phyloP scores from a whole-genome alignment of 2,888 invertebrate species.

The Hyposoter dolosus region DNA sequence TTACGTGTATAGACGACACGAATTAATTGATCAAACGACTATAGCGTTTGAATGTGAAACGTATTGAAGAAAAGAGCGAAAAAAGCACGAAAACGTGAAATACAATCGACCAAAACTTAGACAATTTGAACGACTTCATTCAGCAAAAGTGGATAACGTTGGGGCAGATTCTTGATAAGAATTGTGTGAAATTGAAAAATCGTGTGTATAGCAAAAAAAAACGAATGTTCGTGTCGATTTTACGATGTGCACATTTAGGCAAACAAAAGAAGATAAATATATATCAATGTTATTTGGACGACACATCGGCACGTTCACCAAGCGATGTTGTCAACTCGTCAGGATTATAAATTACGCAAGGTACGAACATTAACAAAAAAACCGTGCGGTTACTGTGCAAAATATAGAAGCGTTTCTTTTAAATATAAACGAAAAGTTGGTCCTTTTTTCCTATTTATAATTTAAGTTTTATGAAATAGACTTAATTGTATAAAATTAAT shows the following conservation, averaged over 20 bases:
- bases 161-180: conserved; percentile 51
- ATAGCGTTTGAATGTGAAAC: conserved; percentile 12
- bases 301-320: conserved; percentile 21
- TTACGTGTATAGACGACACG: background rate
- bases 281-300: conserved; percentile 44
- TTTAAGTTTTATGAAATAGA: background rate
- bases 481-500: conserved; percentile 23
- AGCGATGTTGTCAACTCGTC: conserved; percentile 15
- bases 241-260: conserved; percentile 17
- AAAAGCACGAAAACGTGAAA: conserved; percentile 1
- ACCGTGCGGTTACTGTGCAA: background rate
- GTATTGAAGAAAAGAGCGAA: background rate
- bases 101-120: conserved; percentile 35
- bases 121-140: background rate
- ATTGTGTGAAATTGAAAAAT: conserved; percentile 37
- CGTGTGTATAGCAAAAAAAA: conserved; percentile 41
- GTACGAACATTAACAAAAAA: background rate
- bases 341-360: conserved; percentile 4
- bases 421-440: background rate
- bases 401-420: background rate
- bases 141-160: conserved; percentile 6
- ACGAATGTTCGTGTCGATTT: conserved; percentile 24
- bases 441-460: background rate
- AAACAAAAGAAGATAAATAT: conserved; percentile 46
- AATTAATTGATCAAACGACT: conserved; percentile 19